Conservation (phyloP, 2,888 invertebrate genomes). For the Cheilosia vulpina region DNA sequence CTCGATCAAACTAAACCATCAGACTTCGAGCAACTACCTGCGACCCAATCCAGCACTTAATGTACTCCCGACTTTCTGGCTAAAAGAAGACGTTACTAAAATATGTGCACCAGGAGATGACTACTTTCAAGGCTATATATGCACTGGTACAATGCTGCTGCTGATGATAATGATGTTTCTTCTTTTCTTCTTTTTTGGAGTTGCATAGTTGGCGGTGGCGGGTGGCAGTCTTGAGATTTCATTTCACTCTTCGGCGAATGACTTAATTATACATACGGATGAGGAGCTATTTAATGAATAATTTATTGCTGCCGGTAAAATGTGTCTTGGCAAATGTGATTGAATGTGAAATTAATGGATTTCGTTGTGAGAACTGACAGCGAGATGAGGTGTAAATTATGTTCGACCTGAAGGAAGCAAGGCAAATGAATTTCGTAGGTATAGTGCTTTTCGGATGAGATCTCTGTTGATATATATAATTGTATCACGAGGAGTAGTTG, state of each 20-base stretch:
- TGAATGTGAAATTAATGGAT: slow-evolving; percentile 73
- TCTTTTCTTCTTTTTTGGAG: background rate
- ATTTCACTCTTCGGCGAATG: slow-evolving; percentile 65
- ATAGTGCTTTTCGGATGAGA: slow-evolving; percentile 16
- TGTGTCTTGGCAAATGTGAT: slow-evolving; percentile 73
- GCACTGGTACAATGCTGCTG: background rate
- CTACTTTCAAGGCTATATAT: slow-evolving; percentile 61
- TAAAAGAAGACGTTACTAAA: slow-evolving; percentile 41
- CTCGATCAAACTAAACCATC: background rate
- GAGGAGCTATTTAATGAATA: slow-evolving; percentile 73
- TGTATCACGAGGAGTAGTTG: slow-evolving; percentile 29
- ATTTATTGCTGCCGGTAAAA: slow-evolving; percentile 69
- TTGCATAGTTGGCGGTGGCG: slow-evolving; percentile 29
- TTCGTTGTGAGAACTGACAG: slow-evolving; percentile 65
- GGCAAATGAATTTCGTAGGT: slow-evolving; percentile 36
- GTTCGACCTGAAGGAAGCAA: slow-evolving; percentile 27
- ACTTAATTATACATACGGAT: slow-evolving; percentile 70
- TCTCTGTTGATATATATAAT: slow-evolving; percentile 16
- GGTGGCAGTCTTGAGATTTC: slow-evolving; percentile 56
- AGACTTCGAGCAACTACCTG: background rate
- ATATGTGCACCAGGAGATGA: slow-evolving; percentile 45
- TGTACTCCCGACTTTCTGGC: slow-evolving; percentile 29
- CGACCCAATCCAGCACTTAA: background rate
- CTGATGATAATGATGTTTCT: slow-evolving; percentile 41
- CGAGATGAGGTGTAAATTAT: slow-evolving; percentile 71